These are phyloP conservation scores for Telmatochromis sp. DNA, from an alignment of 2,113 vertebrate genomes.

Conservation along the genomic window DNA sequence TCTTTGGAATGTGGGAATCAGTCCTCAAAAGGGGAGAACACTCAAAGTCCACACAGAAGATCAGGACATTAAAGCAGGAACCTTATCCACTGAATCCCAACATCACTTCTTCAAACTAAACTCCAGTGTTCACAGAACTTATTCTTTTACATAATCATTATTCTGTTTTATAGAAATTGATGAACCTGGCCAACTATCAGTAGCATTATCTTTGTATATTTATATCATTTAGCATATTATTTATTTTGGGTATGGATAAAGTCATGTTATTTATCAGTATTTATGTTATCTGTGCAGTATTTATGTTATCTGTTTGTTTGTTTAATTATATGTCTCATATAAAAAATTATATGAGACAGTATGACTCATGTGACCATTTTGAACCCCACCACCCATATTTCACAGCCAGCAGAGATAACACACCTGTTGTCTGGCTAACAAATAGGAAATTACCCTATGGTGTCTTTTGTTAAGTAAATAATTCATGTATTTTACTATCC, in stretches of 20 bases:
- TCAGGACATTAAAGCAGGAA: background rate
- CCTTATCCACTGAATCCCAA: background rate
- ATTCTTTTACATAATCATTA: accelerated
- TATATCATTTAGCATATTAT: background rate
- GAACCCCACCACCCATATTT: accelerated
- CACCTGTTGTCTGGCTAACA: accelerated
- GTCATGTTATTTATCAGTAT: background rate
- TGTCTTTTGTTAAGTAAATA: accelerated
- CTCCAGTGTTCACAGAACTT: background rate
- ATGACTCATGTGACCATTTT: background rate
- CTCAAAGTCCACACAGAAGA: background rate
- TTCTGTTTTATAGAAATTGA: background rate
- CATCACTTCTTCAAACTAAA: background rate
- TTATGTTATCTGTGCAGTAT: background rate
- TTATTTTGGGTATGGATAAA: background rate
- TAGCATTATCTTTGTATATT: accelerated
- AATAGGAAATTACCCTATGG: accelerated
- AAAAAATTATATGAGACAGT: background rate
- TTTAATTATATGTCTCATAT: too few relatives aligned
- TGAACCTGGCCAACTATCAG: background rate
- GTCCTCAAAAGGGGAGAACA: too few relatives aligned
- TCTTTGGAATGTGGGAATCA: too few relatives aligned
- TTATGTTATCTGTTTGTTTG: too few relatives aligned
- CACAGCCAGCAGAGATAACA: accelerated
- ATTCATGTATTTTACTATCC: background rate